Evolutionary conservation across 2,888 invertebrate species (phyloP), one percentile per base, ranked within the genome.

Genomic region (Loripinus fragilis): DNA sequence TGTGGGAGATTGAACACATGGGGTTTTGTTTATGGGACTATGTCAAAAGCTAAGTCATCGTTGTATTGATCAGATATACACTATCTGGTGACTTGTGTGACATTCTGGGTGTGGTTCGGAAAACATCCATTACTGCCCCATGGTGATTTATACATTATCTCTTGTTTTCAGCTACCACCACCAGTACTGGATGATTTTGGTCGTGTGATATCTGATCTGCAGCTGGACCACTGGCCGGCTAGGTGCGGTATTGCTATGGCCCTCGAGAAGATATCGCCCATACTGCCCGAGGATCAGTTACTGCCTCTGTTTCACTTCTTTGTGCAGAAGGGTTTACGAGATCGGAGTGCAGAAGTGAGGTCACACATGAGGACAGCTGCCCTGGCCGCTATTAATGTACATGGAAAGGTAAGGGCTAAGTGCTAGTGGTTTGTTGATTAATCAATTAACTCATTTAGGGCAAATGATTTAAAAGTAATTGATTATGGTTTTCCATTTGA

Each of bases 301-400:
- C 95, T 96, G 10, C 94, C 85, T 0, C 80, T 93, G 64, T 93
- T 94, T 75, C 84, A 85, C 60, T 94, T 94, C 87, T 92, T 89
- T 94, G 98, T 99, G 52, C 95, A 96, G 7, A 95, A 95, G 72
- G 97, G 97, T 0, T 95, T 99, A 60, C 96, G 96, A 0, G 99
- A 99, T 95, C 95, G 98, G 30, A 95, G 96, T 92, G 95, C 96
- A 86, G 95, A 95, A 50, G 98, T 98, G 28, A 95, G 98, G 73
- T 96, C 96, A 35, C 96, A 97, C 93, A 99, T 99, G 98, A 95
- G 98, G 76, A 96, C 96, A 83, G 98, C 99, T 20, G 98, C 99
- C n/a, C 95, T 98, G 86, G 96, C 96, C 68, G 96, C 97, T 79
- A 97, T 99, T 2, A 97, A 98, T 92, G 94, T 97, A 73, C 98